Evolutionary conservation across 2,888 invertebrate genomes (phyloP), one percentile per base, ranked within the genome.

Genomic region (Itoplectis maculator): DNA sequence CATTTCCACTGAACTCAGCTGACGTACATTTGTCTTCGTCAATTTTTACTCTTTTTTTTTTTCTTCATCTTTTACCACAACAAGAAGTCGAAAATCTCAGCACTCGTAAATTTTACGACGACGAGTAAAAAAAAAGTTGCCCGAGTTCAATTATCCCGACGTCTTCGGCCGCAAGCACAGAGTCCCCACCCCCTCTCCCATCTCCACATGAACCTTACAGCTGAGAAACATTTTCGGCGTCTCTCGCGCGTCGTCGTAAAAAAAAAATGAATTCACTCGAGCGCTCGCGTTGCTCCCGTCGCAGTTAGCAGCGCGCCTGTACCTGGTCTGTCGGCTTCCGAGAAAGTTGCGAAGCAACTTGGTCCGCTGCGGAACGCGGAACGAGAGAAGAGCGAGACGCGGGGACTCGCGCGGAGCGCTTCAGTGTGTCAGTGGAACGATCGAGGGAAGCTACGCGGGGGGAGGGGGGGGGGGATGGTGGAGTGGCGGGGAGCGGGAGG

Each of bases 391-490:
- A 51, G 23, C 56, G 47, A 45, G 65, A 59, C 47, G 56, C n/a
- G n/a, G n/a, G 51, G 63, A 81, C 68, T 61, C 54, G 68, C 77
- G 42, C 61, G 78, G 84, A 69, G 42, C 61, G 78, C 84, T 83
- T 72, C 86, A 88, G 88, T 89, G 87, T 89, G 89, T 88, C 89
- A 88, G 89, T 87, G 86, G 87, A 87, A 85, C 88, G 87, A 87
- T 84, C 88, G 84, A 75, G 83, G 29, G 61, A 76, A 76, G 72
- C 72, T 76, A 68, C 54, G n/a, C n/a, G n/a, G n/a, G n/a, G n/a
- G n/a, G n/a, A n/a, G n/a, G n/a, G n/a, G n/a, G n/a, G n/a, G n/a
- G n/a, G n/a, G n/a, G n/a, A n/a, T n/a, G n/a, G n/a, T n/a, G n/a
- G n/a, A n/a, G n/a, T n/a, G n/a, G n/a, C n/a, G n/a, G n/a, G n/a